A percentile compares a stretch with the other conserved stretches of the same genome.
Conservation (phyloP, 2,797 vertebrate genomes). For the Muscicapa comitata region DNA sequence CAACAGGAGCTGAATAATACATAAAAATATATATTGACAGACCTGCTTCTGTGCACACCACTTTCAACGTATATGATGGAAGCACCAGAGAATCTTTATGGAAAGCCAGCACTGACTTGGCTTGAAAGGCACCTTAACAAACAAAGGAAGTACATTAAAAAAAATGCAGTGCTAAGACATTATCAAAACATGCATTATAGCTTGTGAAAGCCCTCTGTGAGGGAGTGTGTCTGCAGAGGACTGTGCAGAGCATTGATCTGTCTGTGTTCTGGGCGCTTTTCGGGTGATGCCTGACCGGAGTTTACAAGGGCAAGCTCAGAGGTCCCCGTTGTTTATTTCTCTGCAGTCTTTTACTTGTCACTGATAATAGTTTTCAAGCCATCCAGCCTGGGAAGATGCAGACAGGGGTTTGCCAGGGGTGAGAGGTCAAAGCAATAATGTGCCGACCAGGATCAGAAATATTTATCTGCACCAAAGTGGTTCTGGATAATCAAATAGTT, state of each 20-base stretch:
- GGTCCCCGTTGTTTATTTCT: constrained; percentile 62
- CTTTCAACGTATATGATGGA: not conserved
- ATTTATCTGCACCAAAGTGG: constrained; percentile 42
- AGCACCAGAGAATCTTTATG: not conserved
- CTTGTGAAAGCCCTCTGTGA: constrained; percentile 44
- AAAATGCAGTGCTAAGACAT: constrained; percentile 53
- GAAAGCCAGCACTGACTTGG: not conserved
- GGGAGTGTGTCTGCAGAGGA: constrained; percentile 27
- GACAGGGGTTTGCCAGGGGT: constrained; percentile 8
- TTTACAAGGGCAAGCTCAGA: constrained; percentile 52
- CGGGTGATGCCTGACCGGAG: constrained; percentile 37
- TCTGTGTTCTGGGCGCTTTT: constrained; percentile 21
- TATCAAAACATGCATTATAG: constrained; percentile 46
- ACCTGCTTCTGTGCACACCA: not conserved
- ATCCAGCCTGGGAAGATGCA: constrained; percentile 35
- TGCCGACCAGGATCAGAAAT: constrained; percentile 31
- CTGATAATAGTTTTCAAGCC: constrained; percentile 59
- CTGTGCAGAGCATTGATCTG: constrained; percentile 60
- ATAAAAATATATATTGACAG: constrained; percentile 13
- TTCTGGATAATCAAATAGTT: constrained; percentile 58
- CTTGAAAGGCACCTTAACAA: constrained; percentile 58
- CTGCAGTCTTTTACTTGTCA: constrained; percentile 64
- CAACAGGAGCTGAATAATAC: constrained; percentile 35
- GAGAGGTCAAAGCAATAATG: constrained; percentile 66
- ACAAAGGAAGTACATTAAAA: constrained; percentile 42